Evolutionary conservation across 2,113 vertebrate genomes (phyloP), one percentile per base, ranked within the genome.

Genomic region (Heliornis fulica): DNA sequence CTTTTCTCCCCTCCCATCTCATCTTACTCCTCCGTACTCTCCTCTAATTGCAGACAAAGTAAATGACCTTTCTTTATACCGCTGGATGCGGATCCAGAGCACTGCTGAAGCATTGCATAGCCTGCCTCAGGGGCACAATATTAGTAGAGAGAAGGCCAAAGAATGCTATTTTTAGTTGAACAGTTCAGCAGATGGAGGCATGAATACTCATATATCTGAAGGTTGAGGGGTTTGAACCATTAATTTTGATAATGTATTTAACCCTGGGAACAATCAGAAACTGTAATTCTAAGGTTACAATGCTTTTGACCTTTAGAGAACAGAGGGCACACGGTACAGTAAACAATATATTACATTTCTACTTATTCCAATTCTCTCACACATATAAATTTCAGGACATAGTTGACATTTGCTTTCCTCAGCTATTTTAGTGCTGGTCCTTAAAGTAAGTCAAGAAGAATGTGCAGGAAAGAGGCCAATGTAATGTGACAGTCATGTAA

Each of bases 231-330:
- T 97, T 98, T 97, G 88, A 98, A 98, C 98, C 98, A 98, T 99
- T 99, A 98, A 99, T 99, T 99, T 98, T 98, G 98, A 98, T 99
- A 99, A 99, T 99, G 98, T 98, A 98, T 98, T 98, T 99, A 99
- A 99, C 98, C 98, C 99, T 99, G 99, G 98, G 98, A 99, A 99
- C 98, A 98, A 98, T 98, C 98, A 98, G 98, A 99, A 99, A 98
- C 98, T 98, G 94, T 97, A 98, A 98, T 97, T 98, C 97, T 97
- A 97, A 98, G 98, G 98, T 98, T 98, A 96, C 97, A 97, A 95
- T 97, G 97, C 94, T 97, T 98, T 97, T 98, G 98, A 99, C 98
- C 99, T 99, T 99, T 99, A 97, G 95, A 97, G 98, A 98, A 98
- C 98, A 98, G 97, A 98, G 97, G 96, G 95, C 96, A 96, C 72